Conservation (phyloP, 2,797 vertebrate species). For the Bucorvus abyssinicus region DNA sequence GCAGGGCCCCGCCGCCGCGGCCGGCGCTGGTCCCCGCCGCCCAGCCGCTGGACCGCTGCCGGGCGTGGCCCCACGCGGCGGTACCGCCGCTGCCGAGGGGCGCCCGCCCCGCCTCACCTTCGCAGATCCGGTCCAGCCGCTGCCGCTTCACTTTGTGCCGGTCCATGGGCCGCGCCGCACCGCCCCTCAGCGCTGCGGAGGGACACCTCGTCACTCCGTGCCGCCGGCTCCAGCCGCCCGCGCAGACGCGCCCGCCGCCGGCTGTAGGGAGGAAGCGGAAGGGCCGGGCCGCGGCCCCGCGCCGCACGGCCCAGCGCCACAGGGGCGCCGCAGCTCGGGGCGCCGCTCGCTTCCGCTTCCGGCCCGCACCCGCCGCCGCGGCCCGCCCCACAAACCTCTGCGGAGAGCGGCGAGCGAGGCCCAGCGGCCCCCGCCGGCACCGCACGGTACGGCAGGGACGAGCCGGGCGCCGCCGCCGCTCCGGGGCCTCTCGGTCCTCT, state of each 20-base stretch:
- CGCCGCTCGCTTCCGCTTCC: not conserved
- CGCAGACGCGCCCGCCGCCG: slow-evolving; percentile 26
- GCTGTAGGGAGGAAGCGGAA: slow-evolving; percentile 71
- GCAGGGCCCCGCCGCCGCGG: not conserved
- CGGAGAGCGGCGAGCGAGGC: not conserved
- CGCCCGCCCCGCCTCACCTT: slow-evolving; percentile 76
- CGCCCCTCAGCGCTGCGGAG: not conserved
- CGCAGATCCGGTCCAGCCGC: slow-evolving; percentile 93
- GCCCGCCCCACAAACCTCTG: not conserved
- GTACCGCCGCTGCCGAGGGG: not conserved
- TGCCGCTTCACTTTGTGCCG: slow-evolving; percentile 95
- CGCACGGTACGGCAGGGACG: too few species aligned
- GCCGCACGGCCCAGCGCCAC: slow-evolving; percentile 29
- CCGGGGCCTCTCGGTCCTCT: too few species aligned
- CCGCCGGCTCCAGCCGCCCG: slow-evolving; percentile 30
- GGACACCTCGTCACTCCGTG: not conserved
- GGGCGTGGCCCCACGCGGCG: not conserved
- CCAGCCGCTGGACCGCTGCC: not conserved
- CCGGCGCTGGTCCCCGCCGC: not conserved
- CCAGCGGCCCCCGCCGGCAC: too few species aligned
- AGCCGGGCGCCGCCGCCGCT: not conserved
- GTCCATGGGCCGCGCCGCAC: slow-evolving; percentile 83
- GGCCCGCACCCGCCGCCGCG: not conserved
- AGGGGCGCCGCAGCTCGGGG: not conserved
- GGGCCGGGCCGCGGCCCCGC: not conserved